Base-by-base conservation (phyloP, 2,113 vertebrate species). In the Cnemophilus loriae region DNA sequence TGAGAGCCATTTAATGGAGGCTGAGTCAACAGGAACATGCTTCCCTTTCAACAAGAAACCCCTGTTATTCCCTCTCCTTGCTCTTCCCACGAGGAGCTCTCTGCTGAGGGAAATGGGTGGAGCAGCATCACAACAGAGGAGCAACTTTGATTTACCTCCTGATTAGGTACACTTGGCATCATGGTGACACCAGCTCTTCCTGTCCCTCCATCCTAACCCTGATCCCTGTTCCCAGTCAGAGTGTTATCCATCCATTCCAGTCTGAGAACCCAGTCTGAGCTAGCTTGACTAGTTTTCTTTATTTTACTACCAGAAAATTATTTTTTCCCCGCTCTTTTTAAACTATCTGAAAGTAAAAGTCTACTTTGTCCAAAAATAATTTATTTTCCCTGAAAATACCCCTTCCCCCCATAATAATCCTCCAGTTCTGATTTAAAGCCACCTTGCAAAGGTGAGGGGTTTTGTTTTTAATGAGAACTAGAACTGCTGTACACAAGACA, bases 31-130 rank as follows among this genome's bases (percentile, higher is more conserved):
- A 93, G 75, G 79, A 94, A n/a, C 53, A 26, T 19, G 65, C 59
- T 92, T 88, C 64, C 46, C 24, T 90, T 85, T 81, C 90, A 73
- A 75, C 75, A 94, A 89, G 94, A 71, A 84, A 92, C 92, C 46
- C 10, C 68, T 94, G 61, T 19, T 71, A 60, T 86, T 93, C 49
- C 30, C 49, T 21, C 57, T 77, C 64, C 53, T 57, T 91, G 59
- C 57, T 84, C 87, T 60, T 57, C 64, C 21, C 64, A 11, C 41
- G 42, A 47, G 73, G 78, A 84, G 37, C 4, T 90, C 73, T 83
- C 53, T 88, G 61, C 24, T 47, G 37, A 53, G 64, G 59, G 90
- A 77, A 95, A 61, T 5, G 63, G 71, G 10, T 37, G n/a, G 27
- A 84, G 55, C 41, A 68, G 32, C 49, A 19, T 26, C 2, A 10